Base-by-base conservation (phyloP, 2,113 vertebrate genomes). In the Oxygymnocypris stewartii region DNA sequence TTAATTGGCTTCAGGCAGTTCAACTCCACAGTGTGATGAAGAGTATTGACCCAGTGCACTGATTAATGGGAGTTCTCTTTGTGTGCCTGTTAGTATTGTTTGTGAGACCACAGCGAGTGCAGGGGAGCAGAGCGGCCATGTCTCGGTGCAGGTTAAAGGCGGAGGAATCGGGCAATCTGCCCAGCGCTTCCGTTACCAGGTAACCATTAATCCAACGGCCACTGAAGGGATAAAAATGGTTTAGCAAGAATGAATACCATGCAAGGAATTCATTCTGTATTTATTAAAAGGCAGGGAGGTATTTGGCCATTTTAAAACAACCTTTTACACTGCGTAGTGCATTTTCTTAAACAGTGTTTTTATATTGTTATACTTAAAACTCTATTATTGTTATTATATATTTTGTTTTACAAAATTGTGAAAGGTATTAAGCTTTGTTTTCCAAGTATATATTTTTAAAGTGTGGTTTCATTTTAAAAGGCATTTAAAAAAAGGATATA, bases 151-250 rank as follows among this genome's bases (percentile, higher is more conserved):
- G 89, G 97, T 98, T 40, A 94, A 92, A 2, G 97, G 96, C 69
- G 97, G 97, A 91, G 96, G 96, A 57, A 92, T 92, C 0, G 96
- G 97, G 8, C 84, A 95, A 85, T 99, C 97, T 3, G 92, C 87
- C 37, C 95, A 96, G 31, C 77, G 86, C 80, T 99, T 99, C 88
- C 94, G 94, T 81, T 99, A 98, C 90, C 97, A 98, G 97, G 98
- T 98, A 91, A 88, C 90, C 73, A 23, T 14, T 54, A 12, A 8
- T 88, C 59, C 40, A 28, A 2, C 79, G 7, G 79, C 35, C 16
- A 12, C 44, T 2, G 51, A 31, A 35, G 25, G 25, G 25, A 71
- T 71, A 20, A 25, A 49, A 14, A 12, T 35, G 63, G 61, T 67
- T 82, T 49, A 35, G 44, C 16, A 9, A 67, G 61, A 51, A 51